These are phyloP conservation scores for Scaptomyza montana DNA, from an alignment of 1,140 invertebrate species.

Conservation along the genomic window DNA sequence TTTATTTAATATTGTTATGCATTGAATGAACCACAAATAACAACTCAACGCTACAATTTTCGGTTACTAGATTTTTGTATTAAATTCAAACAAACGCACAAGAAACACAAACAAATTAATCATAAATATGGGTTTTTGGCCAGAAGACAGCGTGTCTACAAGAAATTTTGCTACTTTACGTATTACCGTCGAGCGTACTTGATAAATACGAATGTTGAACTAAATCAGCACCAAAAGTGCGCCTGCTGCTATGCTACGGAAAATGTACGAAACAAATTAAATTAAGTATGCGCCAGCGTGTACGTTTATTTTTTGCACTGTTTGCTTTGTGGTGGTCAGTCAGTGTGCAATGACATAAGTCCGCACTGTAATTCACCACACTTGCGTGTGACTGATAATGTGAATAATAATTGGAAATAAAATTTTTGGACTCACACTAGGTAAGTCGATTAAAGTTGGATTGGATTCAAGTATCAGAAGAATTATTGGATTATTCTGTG, in stretches of 20 bases:
- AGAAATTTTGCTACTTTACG: constrained; percentile 13
- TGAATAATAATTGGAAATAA: background rate
- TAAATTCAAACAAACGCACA: constrained; percentile 43
- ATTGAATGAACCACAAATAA: constrained; percentile 69
- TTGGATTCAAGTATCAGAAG: background rate
- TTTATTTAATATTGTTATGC: constrained; percentile 30
- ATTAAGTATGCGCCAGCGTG: constrained; percentile 73
- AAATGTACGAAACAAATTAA: constrained; percentile 67
- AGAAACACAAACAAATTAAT: constrained; percentile 45
- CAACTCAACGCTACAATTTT: constrained; percentile 53
- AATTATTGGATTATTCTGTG: background rate
- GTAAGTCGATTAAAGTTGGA: background rate
- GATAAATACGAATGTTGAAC: constrained; percentile 67
- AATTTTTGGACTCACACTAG: background rate
- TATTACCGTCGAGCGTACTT: constrained; percentile 57
- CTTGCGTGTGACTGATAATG: background rate
- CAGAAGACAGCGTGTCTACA: constrained; percentile 32
- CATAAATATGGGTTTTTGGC: constrained; percentile 24
- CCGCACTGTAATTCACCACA: constrained; percentile 25
- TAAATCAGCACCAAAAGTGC: constrained; percentile 57
- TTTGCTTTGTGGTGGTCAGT: constrained; percentile 26
- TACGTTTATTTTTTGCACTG: constrained; percentile 17
- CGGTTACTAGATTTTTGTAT: constrained; percentile 45
- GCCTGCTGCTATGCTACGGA: constrained; percentile 27
- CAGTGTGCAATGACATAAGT: constrained; percentile 64